Percentiles rank a stretch among this genome's conserved stretches.
Evolutionary conservation across 2,888 invertebrate genomes (phyloP).

Genomic region (Eumerus sabulonum): DNA sequence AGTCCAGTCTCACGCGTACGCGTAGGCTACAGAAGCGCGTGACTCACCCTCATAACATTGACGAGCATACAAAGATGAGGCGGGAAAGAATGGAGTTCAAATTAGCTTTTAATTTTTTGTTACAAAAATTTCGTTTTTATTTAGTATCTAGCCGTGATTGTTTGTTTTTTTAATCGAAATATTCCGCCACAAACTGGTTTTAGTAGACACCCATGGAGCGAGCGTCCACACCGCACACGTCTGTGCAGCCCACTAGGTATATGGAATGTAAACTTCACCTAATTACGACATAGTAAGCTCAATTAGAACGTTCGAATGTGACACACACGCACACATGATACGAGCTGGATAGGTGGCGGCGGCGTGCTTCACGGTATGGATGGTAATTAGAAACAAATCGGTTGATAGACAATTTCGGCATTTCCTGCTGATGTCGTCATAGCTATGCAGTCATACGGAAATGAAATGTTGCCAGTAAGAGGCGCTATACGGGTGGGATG

Average conservation of each 20-base stretch:
- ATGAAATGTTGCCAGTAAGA: too few species aligned
- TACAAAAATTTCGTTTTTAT: conserved; percentile 10
- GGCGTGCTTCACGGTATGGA: not conserved
- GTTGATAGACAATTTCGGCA: conserved; percentile 26
- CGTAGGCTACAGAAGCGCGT: too few species aligned
- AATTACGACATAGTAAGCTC: not conserved
- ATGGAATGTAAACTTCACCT: conserved; percentile 3
- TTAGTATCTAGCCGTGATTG: not conserved
- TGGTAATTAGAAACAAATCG: conserved; percentile 6
- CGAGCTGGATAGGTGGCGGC: conserved; percentile 1
- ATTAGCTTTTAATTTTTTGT: conserved; percentile 10
- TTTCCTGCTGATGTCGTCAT: conserved; percentile 20
- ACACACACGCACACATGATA: conserved; percentile 3
- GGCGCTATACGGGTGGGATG: too few species aligned
- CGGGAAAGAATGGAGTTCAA: not conserved
- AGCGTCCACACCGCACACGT: too few species aligned
- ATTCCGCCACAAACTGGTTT: conserved; percentile 2
- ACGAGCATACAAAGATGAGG: too few species aligned
- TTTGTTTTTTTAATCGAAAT: not conserved
- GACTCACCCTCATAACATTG: not conserved
- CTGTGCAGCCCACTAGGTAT: too few species aligned
- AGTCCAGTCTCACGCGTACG: too few species aligned
- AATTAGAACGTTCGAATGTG: conserved; percentile 18
- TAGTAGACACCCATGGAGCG: not conserved
- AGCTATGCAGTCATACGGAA: too few species aligned